Evolutionary conservation across 2,113 vertebrate species (phyloP).

Genomic region (Periophthalmodon schlosseri): DNA sequence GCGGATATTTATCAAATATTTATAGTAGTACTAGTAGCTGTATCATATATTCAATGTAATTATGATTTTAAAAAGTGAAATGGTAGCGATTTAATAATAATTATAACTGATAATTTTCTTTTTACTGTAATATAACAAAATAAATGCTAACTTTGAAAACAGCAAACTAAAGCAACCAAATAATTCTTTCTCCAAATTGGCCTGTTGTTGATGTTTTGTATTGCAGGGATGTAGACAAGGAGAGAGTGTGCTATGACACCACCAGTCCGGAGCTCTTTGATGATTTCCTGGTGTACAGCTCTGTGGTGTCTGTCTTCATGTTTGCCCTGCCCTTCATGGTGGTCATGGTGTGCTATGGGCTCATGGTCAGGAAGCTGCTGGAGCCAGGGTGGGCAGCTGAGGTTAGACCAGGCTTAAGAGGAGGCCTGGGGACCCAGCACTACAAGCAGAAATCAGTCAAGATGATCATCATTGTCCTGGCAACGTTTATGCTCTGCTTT

Average conservation of each 20-base stretch:
- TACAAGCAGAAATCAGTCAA: conserved; percentile 92
- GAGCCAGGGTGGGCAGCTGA: conserved; percentile 75
- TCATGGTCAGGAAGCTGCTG: conserved; percentile 87
- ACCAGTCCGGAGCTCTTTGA: conserved; percentile 86
- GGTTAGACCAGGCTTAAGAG: conserved; percentile 61
- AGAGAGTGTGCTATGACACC: conserved; percentile 87
- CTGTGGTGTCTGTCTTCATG: conserved; percentile 83
- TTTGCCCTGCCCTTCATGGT: conserved; percentile 86
- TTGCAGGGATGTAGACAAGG: conserved; percentile 53
- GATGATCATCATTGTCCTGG: conserved; percentile 91
- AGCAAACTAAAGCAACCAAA: not conserved
- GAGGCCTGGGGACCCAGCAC: conserved; percentile 66
- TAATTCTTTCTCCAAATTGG: not conserved
- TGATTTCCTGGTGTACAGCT: conserved; percentile 89
- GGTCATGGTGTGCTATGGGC: conserved; percentile 88
- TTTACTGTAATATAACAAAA: not conserved
- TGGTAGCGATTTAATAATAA: too few relatives aligned
- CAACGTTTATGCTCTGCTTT: conserved; percentile 90
- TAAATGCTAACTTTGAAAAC: too few relatives aligned
- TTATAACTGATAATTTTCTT: not conserved
- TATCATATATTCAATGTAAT: too few relatives aligned
- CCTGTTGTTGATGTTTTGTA: not conserved
- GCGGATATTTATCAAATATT: too few relatives aligned
- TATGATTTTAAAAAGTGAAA: too few relatives aligned
- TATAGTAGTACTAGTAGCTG: too few relatives aligned